Conservation (phyloP, 2,888 invertebrate genomes). For the Tineola bisselliella region DNA sequence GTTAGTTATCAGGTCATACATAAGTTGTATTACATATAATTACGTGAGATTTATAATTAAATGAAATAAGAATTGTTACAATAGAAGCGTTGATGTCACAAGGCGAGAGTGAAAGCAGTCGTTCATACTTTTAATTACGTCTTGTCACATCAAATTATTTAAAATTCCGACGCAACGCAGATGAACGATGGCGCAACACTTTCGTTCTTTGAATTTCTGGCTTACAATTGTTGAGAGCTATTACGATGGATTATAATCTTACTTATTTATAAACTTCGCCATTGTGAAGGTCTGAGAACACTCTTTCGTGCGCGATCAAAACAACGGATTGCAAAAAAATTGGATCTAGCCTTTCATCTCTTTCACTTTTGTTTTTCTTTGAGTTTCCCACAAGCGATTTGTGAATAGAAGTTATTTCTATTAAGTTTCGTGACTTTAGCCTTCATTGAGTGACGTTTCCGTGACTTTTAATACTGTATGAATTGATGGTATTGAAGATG, state of each 20-base stretch:
- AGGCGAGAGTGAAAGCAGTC: constrained; percentile 24
- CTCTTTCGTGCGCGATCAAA: constrained; percentile 11
- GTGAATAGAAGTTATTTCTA: background rate
- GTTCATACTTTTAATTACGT: constrained; percentile 41
- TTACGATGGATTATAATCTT: constrained; percentile 21
- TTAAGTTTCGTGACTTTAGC: constrained; percentile 14
- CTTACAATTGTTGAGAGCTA: constrained; percentile 19
- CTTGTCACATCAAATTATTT: constrained; percentile 27
- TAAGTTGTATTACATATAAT: constrained; percentile 8
- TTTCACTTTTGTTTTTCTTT: constrained; percentile 21
- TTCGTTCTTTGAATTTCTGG: constrained; percentile 25
- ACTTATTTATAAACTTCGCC: constrained; percentile 17
- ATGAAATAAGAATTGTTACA: constrained; percentile 3
- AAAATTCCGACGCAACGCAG: constrained; percentile 24
- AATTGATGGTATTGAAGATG: background rate
- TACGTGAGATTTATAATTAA: constrained; percentile 10
- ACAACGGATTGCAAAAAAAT: constrained; percentile 16
- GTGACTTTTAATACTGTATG: constrained; percentile 2
- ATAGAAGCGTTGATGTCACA: background rate
- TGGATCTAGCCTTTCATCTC: constrained; percentile 20
- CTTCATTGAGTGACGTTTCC: constrained; percentile 6
- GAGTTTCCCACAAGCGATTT: constrained; percentile 18
- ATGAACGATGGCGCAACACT: constrained; percentile 42
- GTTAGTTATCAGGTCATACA: background rate
- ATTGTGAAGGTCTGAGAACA: constrained; percentile 23